phyloP scores from a whole-genome alignment of 2,797 vertebrate species.

The Cephalopachus bancanus region DNA sequence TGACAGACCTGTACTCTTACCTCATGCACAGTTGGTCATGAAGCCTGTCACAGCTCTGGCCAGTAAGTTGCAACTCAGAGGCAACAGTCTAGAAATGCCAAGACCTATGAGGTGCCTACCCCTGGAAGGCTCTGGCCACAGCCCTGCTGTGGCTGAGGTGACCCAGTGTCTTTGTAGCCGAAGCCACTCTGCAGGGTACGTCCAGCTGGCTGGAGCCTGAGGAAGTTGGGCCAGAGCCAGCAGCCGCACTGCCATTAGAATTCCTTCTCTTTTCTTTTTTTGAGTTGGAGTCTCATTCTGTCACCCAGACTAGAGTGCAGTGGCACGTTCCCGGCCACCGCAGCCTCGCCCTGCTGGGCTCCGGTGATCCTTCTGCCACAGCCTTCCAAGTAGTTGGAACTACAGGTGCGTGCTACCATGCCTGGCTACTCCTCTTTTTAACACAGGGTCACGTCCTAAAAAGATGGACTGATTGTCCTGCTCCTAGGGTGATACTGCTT shows the following conservation, averaged over 20 bases:
- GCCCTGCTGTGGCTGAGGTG: fast-evolving
- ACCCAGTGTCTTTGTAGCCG: fast-evolving
- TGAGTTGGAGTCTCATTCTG: no score
- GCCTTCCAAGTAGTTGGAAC: no score
- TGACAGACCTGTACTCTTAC: not conserved
- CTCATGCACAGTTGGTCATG: not conserved
- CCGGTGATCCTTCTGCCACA: no score
- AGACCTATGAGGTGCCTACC: fast-evolving
- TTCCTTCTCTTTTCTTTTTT: not conserved
- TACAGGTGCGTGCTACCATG: no score
- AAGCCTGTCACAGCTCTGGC: not conserved
- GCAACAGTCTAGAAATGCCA: not conserved
- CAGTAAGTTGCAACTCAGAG: not conserved
- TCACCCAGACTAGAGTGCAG: no score
- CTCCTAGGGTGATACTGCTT: not conserved
- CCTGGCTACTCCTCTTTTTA: not conserved
- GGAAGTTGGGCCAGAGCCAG: not conserved
- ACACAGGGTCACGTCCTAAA: not conserved
- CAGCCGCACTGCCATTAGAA: fast-evolving
- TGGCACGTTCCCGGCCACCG: no score
- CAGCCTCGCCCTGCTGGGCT: no score
- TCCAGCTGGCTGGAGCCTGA: not conserved
- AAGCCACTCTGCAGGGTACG: fast-evolving
- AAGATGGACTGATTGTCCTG: not conserved
- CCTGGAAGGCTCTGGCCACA: fast-evolving